These are phyloP conservation scores for Marisa cornuarietis DNA, from an alignment of 1,140 invertebrate genomes.

Conservation along the genomic window DNA sequence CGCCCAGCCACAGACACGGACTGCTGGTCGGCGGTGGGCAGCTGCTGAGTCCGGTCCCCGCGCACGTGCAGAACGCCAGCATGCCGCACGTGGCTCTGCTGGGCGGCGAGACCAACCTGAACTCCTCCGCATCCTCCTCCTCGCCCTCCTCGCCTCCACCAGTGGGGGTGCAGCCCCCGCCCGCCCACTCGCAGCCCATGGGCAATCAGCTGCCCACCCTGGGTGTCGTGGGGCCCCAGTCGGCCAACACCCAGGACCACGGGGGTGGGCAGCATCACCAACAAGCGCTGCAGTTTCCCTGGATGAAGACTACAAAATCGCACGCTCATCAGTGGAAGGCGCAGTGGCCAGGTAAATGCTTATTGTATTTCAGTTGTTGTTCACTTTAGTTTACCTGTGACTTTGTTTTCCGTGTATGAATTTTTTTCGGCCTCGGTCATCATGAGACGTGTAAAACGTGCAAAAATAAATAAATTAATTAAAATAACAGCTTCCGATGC, in stretches of 20 bases:
- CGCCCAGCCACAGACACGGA: slow-evolving; percentile 25
- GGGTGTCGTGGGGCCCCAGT: background rate
- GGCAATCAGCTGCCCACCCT: slow-evolving; percentile 1
- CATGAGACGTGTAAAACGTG: no score
- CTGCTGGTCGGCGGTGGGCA: slow-evolving; percentile 22
- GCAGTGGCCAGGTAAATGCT: slow-evolving; percentile 60
- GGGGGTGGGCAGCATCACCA: slow-evolving; percentile 16
- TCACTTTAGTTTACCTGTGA: no score
- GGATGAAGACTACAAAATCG: slow-evolving; percentile 67
- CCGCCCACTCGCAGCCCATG: slow-evolving; percentile 12
- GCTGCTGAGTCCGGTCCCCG: slow-evolving; percentile 45
- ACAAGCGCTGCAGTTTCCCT: slow-evolving; percentile 58
- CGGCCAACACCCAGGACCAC: background rate
- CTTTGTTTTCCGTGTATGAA: background rate
- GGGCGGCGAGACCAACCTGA: background rate
- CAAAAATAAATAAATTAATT: no score
- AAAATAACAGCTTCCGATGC: no score
- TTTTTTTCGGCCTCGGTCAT: background rate
- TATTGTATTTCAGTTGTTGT: no score
- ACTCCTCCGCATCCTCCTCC: background rate
- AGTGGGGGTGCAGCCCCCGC: slow-evolving; percentile 14
- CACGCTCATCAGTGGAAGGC: slow-evolving; percentile 66
- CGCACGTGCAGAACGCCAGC: slow-evolving; percentile 44
- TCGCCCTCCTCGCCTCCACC: background rate
- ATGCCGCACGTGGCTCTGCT: slow-evolving; percentile 13